Evolutionary conservation across 2,113 vertebrate genomes (phyloP).

Genomic region (Melanotaenia duboulayi): DNA sequence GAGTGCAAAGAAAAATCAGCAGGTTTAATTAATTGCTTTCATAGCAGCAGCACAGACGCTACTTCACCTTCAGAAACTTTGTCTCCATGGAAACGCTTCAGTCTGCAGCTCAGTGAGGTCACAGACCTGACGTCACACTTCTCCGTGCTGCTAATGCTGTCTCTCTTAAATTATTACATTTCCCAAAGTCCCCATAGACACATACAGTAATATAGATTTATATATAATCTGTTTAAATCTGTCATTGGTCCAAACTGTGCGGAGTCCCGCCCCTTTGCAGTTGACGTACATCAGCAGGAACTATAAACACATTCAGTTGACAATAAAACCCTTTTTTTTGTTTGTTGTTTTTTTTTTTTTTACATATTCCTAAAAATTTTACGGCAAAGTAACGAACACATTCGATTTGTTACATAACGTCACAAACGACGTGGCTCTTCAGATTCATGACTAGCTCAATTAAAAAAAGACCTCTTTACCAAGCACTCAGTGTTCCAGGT

Average conservation of each 20-base stretch:
- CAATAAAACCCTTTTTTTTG: constrained; percentile 38
- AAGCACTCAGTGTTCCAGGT: not conserved
- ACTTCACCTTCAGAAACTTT: not conserved
- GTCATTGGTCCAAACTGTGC: not conserved
- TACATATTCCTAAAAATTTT: constrained; percentile 14
- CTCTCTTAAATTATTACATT: constrained; percentile 6
- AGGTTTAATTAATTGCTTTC: not conserved
- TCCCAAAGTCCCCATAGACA: not conserved
- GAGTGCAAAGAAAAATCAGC: not conserved
- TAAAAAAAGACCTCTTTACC: constrained; percentile 8
- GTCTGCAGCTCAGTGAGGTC: not conserved
- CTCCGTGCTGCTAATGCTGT: not conserved
- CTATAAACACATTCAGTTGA: constrained; percentile 33
- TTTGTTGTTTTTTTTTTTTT: constrained; percentile 19
- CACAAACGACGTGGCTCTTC: not conserved
- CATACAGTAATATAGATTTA: not conserved
- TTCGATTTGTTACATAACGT: constrained; percentile 5
- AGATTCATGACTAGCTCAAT: not conserved
- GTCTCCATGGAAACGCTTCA: constrained; percentile 5
- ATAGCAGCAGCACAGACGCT: not conserved
- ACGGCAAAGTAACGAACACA: constrained; percentile 8
- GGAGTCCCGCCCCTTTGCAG: constrained; percentile 13
- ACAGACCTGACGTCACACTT: not conserved
- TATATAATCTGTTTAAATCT: not conserved
- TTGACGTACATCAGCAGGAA: not conserved